Evolutionary conservation across 1,140 invertebrate genomes (phyloP), one percentile per base, ranked within the genome.

Genomic region (Heliconius eleuchia): DNA sequence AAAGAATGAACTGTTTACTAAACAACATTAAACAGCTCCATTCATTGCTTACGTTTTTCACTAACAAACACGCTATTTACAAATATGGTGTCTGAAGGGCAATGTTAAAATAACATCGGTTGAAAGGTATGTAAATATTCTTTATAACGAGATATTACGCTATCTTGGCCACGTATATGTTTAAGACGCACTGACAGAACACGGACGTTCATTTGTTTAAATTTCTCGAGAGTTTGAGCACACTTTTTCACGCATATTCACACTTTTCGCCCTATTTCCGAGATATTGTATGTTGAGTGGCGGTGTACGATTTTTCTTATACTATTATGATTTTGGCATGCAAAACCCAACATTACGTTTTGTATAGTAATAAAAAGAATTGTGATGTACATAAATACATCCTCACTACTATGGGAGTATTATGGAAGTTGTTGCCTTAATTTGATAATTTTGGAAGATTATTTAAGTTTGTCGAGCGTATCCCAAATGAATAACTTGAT

Each of bases 1-100:
- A 80, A 80, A 80, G 78, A 76, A 76, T 80, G 79, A 80, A 66
- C 66, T 80, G 79, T 76, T 80, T 80, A 76, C 39, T n/a, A 80
- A 80, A 80, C 74, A 76, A 66, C 30, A 39, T 80, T 73, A 66
- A 76, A 71, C 42, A 71, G 73, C 34, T 76, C 30, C 27, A 76
- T 76, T 76, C 74, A 76, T 50, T 76, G 74, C 42, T 76, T 70
- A 30, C 46, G 39, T 76, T 76, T 76, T 76, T 70, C n/a, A 37
- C 27, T 71, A 76, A 60, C 37, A 42, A 71, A 76, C 23, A 46
- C 74, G 42, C 39, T 34, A 4, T 70, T 76, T 76, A 76, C 39
- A 76, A 76, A 76, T 55, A 76, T 76, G 55, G 34, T 50, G 70
- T 70, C 30, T 76, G 57, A 50, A 76, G 74, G 55, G 37, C 55